These are phyloP conservation scores for Cremastobaeus sp. DNA, from an alignment of 2,888 invertebrate genomes.

Conservation along the genomic window DNA sequence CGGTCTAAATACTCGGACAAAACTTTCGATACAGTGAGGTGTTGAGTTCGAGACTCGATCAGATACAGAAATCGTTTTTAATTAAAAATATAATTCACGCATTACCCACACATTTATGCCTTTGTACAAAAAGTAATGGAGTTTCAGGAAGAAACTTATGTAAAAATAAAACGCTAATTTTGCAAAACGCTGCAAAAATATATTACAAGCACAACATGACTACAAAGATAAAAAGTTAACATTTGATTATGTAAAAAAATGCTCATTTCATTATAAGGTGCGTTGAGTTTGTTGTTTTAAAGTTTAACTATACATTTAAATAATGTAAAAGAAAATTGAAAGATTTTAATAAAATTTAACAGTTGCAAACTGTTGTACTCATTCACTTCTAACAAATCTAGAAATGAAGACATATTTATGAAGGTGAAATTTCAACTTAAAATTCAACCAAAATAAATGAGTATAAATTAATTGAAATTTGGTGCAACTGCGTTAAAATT, in stretches of 20 bases:
- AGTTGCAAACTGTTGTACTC: no score
- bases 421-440: no score
- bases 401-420: no score
- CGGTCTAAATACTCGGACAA: no score
- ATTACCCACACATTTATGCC: neutral
- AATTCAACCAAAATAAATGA: neutral
- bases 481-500: constrained; percentile 1
- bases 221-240: constrained; percentile 5
- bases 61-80: no score
- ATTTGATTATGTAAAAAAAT: constrained; percentile 7
- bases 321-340: no score
- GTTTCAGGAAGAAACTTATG: constrained; percentile 4
- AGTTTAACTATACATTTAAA: neutral
- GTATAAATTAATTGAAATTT: neutral
- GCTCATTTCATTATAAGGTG: constrained; percentile 2
- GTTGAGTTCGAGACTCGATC: no score
- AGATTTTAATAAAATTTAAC: no score
- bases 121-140: neutral
- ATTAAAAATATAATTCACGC: no score
- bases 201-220: constrained; percentile 6
- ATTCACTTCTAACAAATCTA: no score
- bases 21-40: no score
- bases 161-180: constrained; percentile 3
- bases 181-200: constrained; percentile 8
- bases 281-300: constrained; percentile 2